Evolutionary conservation across 1,140 invertebrate species (phyloP).

Genomic region (Myzus persicae): DNA sequence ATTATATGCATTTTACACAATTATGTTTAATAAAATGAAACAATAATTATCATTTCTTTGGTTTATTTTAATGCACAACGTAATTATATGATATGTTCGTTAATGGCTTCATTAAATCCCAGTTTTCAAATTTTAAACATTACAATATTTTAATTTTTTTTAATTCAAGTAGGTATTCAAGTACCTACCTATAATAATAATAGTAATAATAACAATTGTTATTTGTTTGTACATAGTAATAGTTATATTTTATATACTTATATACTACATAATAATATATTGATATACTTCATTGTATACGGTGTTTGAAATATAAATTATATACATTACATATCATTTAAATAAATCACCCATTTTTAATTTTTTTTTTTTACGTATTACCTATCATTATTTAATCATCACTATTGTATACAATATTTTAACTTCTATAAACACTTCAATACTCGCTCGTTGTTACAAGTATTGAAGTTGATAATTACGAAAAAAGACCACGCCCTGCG

Average conservation of each 20-base stretch:
- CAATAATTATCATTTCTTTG: not conserved
- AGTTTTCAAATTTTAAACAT: not conserved
- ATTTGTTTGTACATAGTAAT: not conserved
- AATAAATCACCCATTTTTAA: not conserved
- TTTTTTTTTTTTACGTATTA: no score
- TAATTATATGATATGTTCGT: not conserved
- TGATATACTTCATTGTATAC: not conserved
- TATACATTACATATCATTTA: no score
- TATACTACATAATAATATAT: no score
- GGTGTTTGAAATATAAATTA: not conserved
- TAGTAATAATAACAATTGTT: not conserved
- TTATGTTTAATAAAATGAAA: not conserved
- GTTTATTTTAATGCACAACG: not conserved
- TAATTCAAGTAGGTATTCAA: not conserved
- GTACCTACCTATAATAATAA: not conserved
- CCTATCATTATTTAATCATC: not conserved
- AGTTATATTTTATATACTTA: no score
- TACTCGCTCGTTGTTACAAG: not conserved
- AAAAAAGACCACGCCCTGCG: slow-evolving; percentile 32
- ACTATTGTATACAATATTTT: not conserved
- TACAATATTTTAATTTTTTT: not conserved
- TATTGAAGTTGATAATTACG: not conserved
- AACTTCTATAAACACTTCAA: not conserved
- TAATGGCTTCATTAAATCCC: not conserved
- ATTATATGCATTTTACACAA: not conserved